These are phyloP conservation scores for Callospermophilus lateralis DNA, from an alignment of 2,113 vertebrate species.

Conservation along the genomic window DNA sequence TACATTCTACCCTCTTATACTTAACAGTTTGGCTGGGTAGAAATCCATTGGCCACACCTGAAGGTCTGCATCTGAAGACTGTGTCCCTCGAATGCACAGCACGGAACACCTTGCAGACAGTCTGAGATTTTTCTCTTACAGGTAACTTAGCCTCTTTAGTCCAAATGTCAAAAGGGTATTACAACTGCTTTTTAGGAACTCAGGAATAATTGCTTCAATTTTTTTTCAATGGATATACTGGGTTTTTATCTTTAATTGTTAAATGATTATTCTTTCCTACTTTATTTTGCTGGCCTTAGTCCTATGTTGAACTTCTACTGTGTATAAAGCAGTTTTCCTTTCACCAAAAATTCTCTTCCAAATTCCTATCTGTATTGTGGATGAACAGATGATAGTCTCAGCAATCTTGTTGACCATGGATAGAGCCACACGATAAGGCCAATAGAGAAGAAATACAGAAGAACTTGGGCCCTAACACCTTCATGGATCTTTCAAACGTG, in stretches of 20 bases:
- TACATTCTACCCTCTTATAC: not conserved
- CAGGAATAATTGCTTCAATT: not conserved
- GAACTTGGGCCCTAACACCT: not conserved
- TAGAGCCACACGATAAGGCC: not conserved
- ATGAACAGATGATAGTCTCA: too few species aligned
- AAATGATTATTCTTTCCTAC: not conserved
- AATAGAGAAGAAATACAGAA: not conserved
- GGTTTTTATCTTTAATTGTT: not conserved
- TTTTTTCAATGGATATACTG: not conserved
- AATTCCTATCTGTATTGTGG: not conserved
- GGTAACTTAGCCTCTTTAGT: not conserved
- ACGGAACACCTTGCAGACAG: not conserved
- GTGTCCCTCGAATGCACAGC: fast-evolving
- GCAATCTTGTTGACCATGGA: too few species aligned
- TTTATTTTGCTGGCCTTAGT: not conserved
- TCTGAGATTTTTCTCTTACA: not conserved
- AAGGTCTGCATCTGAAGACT: not conserved
- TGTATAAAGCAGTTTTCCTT: not conserved
- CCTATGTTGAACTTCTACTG: too few species aligned
- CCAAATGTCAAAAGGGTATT: not conserved
- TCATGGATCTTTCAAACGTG: not conserved
- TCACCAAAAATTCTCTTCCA: not conserved
- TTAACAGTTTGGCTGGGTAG: not conserved
- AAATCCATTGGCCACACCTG: not conserved
- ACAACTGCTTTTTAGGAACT: not conserved